Conservation (phyloP, 2,888 invertebrate genomes). For the Cactoblastis cactorum region DNA sequence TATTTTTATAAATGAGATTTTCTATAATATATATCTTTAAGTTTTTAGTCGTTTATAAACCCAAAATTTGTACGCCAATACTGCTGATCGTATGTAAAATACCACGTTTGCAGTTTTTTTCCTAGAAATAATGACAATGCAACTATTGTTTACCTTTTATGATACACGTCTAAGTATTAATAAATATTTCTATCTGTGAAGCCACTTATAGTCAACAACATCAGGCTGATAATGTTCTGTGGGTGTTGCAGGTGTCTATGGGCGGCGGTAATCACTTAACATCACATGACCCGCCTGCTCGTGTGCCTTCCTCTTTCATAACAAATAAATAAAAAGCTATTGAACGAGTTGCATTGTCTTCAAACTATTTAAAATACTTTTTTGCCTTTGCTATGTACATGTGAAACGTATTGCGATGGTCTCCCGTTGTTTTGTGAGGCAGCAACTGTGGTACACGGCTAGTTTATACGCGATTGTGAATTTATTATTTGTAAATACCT, state of each 20-base stretch:
- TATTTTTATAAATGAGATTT: conserved; percentile 25
- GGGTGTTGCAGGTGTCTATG: too few relatives aligned
- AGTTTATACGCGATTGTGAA: conserved; percentile 20
- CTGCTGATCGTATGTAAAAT: background rate
- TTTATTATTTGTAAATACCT: conserved; percentile 59
- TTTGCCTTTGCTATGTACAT: background rate
- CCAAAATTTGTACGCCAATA: background rate
- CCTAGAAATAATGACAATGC: background rate
- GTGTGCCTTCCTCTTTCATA: too few relatives aligned
- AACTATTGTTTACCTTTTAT: too few relatives aligned
- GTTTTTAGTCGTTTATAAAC: conserved; percentile 8
- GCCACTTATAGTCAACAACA: too few relatives aligned
- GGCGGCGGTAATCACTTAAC: too few relatives aligned
- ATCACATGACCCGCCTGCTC: too few relatives aligned
- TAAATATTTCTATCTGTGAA: too few relatives aligned
- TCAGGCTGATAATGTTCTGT: too few relatives aligned
- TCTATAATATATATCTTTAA: conserved; percentile 19
- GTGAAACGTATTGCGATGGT: background rate
- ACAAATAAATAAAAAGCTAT: too few relatives aligned
- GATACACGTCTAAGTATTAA: too few relatives aligned
- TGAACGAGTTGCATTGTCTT: background rate
- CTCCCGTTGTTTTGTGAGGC: conserved; percentile 2
- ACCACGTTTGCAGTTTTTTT: conserved; percentile 2
- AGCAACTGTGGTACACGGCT: conserved; percentile 18
- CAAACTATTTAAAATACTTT: background rate